phyloP scores from a whole-genome alignment of 2,888 invertebrate species.

The Drosophila picticornis region DNA sequence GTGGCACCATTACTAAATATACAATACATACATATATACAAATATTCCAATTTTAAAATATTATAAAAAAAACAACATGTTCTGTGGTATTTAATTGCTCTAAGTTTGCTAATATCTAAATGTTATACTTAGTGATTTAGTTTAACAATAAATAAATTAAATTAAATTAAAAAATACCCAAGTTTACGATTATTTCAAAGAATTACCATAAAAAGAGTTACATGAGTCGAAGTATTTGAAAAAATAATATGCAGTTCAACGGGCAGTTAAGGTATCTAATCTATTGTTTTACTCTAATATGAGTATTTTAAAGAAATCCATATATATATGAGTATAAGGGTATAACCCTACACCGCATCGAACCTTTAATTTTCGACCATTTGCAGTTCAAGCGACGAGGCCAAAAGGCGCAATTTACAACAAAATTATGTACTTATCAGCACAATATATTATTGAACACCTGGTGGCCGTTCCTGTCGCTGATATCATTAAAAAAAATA shows the following conservation, averaged over 20 bases:
- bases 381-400: constrained; percentile 63
- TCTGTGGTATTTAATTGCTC: constrained; percentile 80
- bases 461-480: constrained; percentile 74
- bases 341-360: constrained; percentile 11
- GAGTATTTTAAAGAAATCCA: neutral
- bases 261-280: neutral
- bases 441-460: constrained; percentile 81
- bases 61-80: constrained; percentile 72
- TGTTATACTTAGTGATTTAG: constrained; percentile 76
- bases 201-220: neutral
- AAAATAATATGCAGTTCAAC: neutral
- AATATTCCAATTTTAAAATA: constrained; percentile 68
- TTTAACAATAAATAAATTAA: constrained; percentile 67
- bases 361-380: constrained; percentile 25
- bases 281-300: too few species aligned
- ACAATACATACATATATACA: constrained; percentile 33
- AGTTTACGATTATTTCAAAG: neutral
- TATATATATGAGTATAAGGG: constrained; percentile 30
- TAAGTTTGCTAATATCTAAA: constrained; percentile 80
- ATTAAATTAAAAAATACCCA: neutral
- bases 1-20: constrained; percentile 40
- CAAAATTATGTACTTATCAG: constrained; percentile 76
- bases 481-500: constrained; percentile 61
- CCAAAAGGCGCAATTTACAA: constrained; percentile 64
- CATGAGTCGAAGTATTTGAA: neutral